A percentile compares a stretch with the other conserved stretches of the same genome.
Evolutionary conservation across 2,888 invertebrate genomes (phyloP).

Genomic region (Seladonia tumulorum): DNA sequence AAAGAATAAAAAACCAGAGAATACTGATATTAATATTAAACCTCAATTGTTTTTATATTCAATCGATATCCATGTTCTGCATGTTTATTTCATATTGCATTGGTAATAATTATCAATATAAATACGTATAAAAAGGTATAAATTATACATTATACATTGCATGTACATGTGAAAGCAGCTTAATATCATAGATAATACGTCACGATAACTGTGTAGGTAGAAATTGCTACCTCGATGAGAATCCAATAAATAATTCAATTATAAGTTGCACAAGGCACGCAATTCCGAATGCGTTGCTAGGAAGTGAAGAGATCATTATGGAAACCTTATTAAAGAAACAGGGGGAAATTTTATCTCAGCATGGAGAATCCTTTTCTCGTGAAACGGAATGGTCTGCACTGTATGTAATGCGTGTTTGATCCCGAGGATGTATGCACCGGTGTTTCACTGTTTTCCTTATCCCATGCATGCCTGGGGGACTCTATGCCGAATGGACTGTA

Average conservation of each 20-base stretch:
- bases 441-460: slow-evolving; percentile 86
- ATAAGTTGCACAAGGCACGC: slow-evolving; percentile 63
- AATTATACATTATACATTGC: slow-evolving; percentile 53
- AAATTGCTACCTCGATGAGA: slow-evolving; percentile 24
- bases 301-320: slow-evolving; percentile 55
- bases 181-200: slow-evolving; percentile 35
- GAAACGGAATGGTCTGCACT: slow-evolving; percentile 77
- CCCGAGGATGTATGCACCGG: slow-evolving; percentile 71
- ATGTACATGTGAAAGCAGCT: slow-evolving; percentile 49
- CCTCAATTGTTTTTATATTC: not conserved
- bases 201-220: slow-evolving; percentile 20
- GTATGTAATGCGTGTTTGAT: slow-evolving; percentile 68
- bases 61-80: slow-evolving; percentile 6
- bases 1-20: slow-evolving; percentile 10
- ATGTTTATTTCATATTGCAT: slow-evolving; percentile 57
- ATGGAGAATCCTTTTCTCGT: slow-evolving; percentile 78
- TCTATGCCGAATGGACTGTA: slow-evolving; percentile 92
- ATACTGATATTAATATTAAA: not conserved
- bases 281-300: slow-evolving; percentile 57
- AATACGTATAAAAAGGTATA: slow-evolving; percentile 71
- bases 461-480: slow-evolving; percentile 87
- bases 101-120: slow-evolving; percentile 52
- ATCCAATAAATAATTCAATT: slow-evolving; percentile 60
- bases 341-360: slow-evolving; percentile 73
- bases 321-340: not conserved